Evolutionary conservation across 2,888 invertebrate genomes (phyloP).

Genomic region (Spodoptera exigua): DNA sequence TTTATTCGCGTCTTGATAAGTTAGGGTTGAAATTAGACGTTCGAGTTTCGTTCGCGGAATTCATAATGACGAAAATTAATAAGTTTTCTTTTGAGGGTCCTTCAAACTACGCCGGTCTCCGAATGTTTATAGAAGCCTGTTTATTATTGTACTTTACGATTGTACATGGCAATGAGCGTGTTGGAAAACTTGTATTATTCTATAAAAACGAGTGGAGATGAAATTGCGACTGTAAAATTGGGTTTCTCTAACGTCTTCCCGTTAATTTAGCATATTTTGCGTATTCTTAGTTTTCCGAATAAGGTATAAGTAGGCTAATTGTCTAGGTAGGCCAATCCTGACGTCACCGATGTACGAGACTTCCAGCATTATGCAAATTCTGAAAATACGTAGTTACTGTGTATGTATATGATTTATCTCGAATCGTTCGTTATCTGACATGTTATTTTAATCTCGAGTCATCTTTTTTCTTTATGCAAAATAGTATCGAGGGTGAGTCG

Average conservation of each 20-base stretch:
- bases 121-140: slow-evolving; percentile 66
- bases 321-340: too few relatives aligned
- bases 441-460: slow-evolving; percentile 54
- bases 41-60: slow-evolving; percentile 90
- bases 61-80: slow-evolving; percentile 90
- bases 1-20: slow-evolving; percentile 90
- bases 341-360: too few relatives aligned
- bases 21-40: slow-evolving; percentile 90
- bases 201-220: too few relatives aligned
- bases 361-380: neutral
- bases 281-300: too few relatives aligned
- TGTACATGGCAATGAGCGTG: slow-evolving; percentile 1
- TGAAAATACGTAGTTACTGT: slow-evolving; percentile 18
- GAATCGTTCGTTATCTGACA: slow-evolving; percentile 32
- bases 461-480: slow-evolving; percentile 56
- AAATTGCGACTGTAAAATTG: too few relatives aligned
- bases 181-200: too few relatives aligned
- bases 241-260: too few relatives aligned
- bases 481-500: slow-evolving; percentile 43
- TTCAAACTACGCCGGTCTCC: slow-evolving; percentile 72
- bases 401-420: slow-evolving; percentile 36
- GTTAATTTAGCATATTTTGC: too few relatives aligned
- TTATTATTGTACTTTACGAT: slow-evolving; percentile 35
- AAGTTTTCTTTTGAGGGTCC: slow-evolving; percentile 88
- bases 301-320: too few relatives aligned